Base-by-base conservation (phyloP, 2,888 invertebrate species). In the Lasioglossum figueresi region DNA sequence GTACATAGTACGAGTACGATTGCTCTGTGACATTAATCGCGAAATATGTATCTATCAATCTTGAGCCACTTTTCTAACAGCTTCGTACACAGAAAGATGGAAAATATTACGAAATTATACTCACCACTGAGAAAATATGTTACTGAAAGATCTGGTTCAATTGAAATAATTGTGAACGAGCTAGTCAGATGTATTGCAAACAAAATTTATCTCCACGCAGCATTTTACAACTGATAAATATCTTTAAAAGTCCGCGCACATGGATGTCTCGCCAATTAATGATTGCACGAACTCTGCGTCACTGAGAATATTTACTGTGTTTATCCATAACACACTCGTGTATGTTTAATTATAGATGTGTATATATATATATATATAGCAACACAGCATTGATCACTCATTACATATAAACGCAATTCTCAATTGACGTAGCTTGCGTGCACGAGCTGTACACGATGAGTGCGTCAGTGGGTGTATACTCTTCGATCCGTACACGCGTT, bases 231-330 rank as follows among this genome's bases (percentile, higher is more conserved):
- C 43, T 56, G 31, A 75, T 34, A 75, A 66, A 72, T 79, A n/a
- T 40, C 71, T 75, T 83, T 14, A 75, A 79, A 83, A 76, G 72
- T 79, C 48, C 71, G 34, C 84, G 48, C 71, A 73, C 10, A 59
- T 56, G 59, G 73, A 59, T 59, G 52, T 16, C n/a, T 70, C 74
- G 4, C 1, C 3, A n/a, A 77, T 75, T 40, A 56, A 72, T 72
- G 48, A 79, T 37, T 2, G 19, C 48, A 70, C 34, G 8, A 73
- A 70, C 43, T 66, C 19, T 56, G 16, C 31, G 40, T 80, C 48
- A 45, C 12, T 19, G 31, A 23, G 23, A 34, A 1, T 48, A 56
- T 80, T 70, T 80, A n/a, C 31, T 16, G 52, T 77, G 72, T 83
- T 48, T 79, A 70, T 63, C 27, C 19, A 12, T 63, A 8, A 2